phyloP scores from a whole-genome alignment of 1,140 invertebrate genomes.

The Drosophila triauraria region DNA sequence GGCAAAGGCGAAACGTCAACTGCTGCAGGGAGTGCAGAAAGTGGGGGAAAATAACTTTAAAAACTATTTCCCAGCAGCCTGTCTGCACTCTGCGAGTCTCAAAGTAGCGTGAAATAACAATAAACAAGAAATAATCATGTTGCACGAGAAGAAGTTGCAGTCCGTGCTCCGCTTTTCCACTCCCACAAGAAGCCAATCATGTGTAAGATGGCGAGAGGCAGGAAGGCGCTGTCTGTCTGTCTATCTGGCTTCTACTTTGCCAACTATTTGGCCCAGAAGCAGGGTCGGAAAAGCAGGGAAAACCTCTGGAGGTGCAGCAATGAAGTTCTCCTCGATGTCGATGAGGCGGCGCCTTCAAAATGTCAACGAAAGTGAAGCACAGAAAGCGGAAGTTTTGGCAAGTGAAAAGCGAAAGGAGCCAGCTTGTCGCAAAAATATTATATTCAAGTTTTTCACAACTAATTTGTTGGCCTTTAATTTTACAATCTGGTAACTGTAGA shows the following conservation, averaged over 20 bases:
- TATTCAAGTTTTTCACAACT: not conserved
- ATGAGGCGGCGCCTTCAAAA: conserved; percentile 45
- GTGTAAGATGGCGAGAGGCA: conserved; percentile 62
- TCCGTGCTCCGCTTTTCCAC: conserved; percentile 6
- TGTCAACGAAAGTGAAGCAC: conserved; percentile 54
- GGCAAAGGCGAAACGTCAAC: conserved; percentile 24
- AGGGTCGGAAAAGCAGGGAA: not conserved
- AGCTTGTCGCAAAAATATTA: not conserved
- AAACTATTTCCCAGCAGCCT: conserved; percentile 48
- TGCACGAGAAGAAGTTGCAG: conserved; percentile 40
- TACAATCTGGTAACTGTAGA: not conserved
- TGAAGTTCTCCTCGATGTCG: conserved; percentile 39
- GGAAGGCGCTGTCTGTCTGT: conserved; percentile 33
- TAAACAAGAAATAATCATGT: conserved; percentile 83
- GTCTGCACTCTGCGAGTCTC: conserved; percentile 26
- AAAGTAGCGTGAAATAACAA: conserved; percentile 79
- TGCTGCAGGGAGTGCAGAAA: not conserved
- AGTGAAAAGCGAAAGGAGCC: conserved; percentile 42
- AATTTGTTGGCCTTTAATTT: not conserved
- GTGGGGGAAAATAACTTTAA: conserved; percentile 27
- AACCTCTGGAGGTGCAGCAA: conserved; percentile 15
- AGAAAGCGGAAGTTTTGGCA: conserved; percentile 13
- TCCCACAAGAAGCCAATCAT: conserved; percentile 70
- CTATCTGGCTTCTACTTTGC: conserved; percentile 21
- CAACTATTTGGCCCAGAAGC: conserved; percentile 58